Evolutionary conservation across 2,888 invertebrate species (phyloP).

Genomic region (Cremastobaeus sp.): DNA sequence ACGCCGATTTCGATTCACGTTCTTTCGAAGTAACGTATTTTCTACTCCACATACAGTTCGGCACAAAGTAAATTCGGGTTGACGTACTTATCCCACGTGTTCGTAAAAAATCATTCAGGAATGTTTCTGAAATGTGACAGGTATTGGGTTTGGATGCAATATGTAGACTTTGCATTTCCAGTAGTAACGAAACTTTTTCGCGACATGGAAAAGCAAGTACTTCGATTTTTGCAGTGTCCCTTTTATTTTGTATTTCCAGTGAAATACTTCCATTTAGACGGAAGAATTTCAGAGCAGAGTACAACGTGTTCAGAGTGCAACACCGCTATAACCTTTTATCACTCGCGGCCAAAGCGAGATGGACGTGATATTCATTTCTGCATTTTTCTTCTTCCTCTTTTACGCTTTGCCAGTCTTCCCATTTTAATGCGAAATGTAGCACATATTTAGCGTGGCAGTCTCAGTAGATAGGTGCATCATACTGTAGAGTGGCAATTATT

Average conservation of each 20-base stretch:
- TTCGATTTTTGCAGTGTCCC: conserved; percentile 40
- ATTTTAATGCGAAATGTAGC: conserved; percentile 31
- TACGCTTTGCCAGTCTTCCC: conserved; percentile 8
- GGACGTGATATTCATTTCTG: conserved; percentile 47
- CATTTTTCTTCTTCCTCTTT: conserved; percentile 33
- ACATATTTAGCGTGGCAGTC: conserved; percentile 38
- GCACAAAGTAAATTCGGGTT: too few species aligned
- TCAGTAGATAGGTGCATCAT: conserved; percentile 44
- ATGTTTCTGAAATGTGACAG: conserved; percentile 12
- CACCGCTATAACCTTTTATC: conserved; percentile 43
- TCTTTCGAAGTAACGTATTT: too few species aligned
- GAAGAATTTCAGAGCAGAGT: conserved; percentile 29
- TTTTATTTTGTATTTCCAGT: conserved; percentile 36
- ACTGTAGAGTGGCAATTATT: conserved; percentile 31
- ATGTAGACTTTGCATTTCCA: conserved; percentile 32
- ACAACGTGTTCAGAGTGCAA: conserved; percentile 37
- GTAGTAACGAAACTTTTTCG: conserved; percentile 30
- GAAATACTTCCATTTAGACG: conserved; percentile 43
- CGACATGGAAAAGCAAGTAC: conserved; percentile 38
- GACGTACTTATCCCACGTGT: too few species aligned
- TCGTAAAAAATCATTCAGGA: conserved; percentile 5
- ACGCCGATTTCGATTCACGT: too few species aligned
- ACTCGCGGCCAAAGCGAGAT: conserved; percentile 43
- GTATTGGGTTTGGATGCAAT: conserved; percentile 17
- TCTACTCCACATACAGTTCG: too few species aligned